phyloP scores from a whole-genome alignment of 2,797 vertebrate species.

The Protonibea diacanthus region DNA sequence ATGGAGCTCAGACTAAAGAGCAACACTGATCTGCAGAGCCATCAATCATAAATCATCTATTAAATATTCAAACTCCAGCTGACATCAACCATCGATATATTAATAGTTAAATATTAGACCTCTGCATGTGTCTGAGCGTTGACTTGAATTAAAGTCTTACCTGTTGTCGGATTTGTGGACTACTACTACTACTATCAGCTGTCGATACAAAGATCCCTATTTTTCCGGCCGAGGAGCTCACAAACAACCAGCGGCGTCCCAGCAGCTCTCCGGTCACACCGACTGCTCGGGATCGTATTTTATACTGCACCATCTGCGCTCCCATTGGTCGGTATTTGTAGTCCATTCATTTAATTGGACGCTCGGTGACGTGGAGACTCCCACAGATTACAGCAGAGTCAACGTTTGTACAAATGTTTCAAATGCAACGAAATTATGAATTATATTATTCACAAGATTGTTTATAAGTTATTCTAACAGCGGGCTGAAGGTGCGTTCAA shows the following conservation, averaged over 20 bases:
- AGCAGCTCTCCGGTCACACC: constrained; percentile 50
- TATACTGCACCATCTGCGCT: constrained; percentile 72
- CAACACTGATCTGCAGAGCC: background rate
- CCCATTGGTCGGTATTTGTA: constrained; percentile 90
- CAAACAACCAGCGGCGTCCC: constrained; percentile 34
- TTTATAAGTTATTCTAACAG: background rate
- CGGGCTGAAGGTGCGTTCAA: background rate
- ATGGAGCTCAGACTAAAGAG: background rate
- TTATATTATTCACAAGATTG: background rate
- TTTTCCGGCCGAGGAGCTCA: constrained; percentile 35
- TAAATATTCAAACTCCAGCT: background rate
- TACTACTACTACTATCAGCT: constrained; percentile 72
- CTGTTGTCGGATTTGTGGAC: constrained; percentile 71
- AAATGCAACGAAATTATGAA: background rate
- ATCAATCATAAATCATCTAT: too few relatives aligned
- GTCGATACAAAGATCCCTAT: constrained; percentile 86
- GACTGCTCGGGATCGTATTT: constrained; percentile 62
- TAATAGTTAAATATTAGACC: too few relatives aligned
- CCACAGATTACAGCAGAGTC: background rate
- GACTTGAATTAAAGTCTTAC: constrained; percentile 53
- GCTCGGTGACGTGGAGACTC: background rate
- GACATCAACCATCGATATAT: background rate
- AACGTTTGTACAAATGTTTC: background rate
- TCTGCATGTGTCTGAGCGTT: background rate
- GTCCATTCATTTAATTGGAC: constrained; percentile 93